phyloP scores from a whole-genome alignment of 2,113 vertebrate species.

The Apodemus speciosus region DNA sequence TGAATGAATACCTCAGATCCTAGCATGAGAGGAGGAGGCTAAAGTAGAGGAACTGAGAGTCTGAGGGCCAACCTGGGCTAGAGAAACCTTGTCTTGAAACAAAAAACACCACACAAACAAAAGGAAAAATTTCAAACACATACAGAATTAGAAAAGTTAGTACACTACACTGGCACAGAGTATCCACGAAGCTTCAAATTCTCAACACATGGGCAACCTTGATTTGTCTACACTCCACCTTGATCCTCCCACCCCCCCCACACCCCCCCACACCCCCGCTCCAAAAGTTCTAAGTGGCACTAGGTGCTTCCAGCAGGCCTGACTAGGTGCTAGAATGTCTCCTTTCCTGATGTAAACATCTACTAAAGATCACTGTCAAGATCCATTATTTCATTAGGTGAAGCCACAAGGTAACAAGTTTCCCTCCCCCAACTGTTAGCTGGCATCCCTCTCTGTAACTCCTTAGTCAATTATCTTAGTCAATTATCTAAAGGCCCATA shows the following conservation, averaged over 20 bases:
- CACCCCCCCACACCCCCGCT: no score
- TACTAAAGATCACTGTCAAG: neutral
- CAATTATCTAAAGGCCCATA: neutral
- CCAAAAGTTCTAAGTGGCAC: neutral
- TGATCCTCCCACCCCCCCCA: no score
- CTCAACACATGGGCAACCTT: neutral
- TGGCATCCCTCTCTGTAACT: neutral
- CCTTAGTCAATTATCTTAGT: neutral
- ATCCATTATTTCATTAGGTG: neutral
- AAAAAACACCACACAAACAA: neutral
- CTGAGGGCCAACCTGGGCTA: neutral
- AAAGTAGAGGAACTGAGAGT: neutral
- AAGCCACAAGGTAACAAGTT: conserved; percentile 19
- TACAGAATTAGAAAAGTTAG: conserved; percentile 9
- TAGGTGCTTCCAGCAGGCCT: neutral
- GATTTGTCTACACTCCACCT: neutral
- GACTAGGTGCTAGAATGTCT: neutral
- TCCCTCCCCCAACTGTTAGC: neutral
- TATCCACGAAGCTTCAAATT: conserved; percentile 1
- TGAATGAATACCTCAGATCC: neutral
- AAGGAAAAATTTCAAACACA: neutral
- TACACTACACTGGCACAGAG: neutral
- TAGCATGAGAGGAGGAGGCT: neutral
- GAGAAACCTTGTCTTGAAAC: neutral
- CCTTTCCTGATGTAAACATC: conserved; percentile 40